phyloP scores from a whole-genome alignment of 2,113 vertebrate species.

The Henicopernis longicauda region DNA sequence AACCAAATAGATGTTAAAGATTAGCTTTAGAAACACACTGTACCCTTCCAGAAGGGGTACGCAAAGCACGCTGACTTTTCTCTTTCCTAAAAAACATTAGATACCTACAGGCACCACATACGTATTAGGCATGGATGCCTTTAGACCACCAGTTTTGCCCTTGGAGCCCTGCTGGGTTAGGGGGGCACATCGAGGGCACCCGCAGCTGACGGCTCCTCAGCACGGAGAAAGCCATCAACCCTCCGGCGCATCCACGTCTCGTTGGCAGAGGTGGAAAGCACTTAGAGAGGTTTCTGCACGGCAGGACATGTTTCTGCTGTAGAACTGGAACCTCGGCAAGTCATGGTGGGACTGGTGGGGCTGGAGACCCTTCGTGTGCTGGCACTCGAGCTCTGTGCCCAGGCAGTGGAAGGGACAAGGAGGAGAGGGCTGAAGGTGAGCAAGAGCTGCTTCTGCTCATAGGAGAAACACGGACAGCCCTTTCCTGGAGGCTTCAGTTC shows the following conservation, averaged over 20 bases:
- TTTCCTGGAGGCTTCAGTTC: neutral
- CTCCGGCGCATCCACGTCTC: neutral
- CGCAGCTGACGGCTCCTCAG: neutral
- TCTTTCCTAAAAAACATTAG: neutral
- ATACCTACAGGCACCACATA: neutral
- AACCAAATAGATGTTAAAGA: neutral
- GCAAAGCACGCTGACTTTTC: neutral
- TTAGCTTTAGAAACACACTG: neutral
- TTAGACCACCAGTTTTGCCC: neutral
- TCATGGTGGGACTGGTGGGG: neutral
- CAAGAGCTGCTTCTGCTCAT: neutral
- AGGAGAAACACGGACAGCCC: neutral
- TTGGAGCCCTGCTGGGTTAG: neutral
- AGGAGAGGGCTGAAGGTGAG: neutral
- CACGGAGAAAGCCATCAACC: rapidly evolving
- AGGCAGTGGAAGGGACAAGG: neutral
- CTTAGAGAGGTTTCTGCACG: neutral
- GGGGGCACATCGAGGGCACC: rapidly evolving
- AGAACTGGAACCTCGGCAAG: neutral
- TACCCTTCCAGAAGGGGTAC: neutral
- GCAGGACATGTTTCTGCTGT: neutral
- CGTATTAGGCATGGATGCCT: neutral
- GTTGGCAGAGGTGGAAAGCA: neutral
- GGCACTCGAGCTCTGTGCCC: neutral
- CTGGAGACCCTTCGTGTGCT: neutral